Conservation (phyloP, 2,113 vertebrate species). For the Ictalurus furcatus region DNA sequence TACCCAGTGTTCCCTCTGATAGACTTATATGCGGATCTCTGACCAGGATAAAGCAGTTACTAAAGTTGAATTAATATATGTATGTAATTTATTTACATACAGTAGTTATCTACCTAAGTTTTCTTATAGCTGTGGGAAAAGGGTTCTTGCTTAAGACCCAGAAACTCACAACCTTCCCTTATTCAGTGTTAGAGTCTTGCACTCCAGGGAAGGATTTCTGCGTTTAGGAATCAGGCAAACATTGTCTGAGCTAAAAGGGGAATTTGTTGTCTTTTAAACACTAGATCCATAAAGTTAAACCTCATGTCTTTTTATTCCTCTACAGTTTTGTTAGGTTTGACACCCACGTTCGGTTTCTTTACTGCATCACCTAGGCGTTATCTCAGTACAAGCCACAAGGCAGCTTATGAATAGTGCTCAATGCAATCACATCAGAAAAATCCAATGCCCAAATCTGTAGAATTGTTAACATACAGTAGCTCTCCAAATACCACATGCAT, state of each 20-base stretch:
- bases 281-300: neutral
- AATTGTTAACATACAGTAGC: neutral
- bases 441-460: neutral
- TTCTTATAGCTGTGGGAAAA: neutral
- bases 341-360: neutral
- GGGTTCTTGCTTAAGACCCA: neutral
- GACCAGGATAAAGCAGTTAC: neutral
- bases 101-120: neutral
- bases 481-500: neutral
- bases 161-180: neutral
- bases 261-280: neutral
- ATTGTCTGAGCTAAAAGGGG: neutral
- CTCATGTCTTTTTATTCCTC: neutral
- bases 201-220: neutral
- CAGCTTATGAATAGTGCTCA: neutral
- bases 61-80: neutral
- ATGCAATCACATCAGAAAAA: slow-evolving; percentile 26
- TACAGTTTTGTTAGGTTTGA: neutral
- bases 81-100: neutral
- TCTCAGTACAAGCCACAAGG: neutral
- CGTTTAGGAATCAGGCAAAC: neutral
- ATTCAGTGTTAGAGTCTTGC: neutral
- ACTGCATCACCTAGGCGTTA: neutral
- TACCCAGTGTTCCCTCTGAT: neutral
- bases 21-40: neutral